Evolutionary conservation across 2,113 vertebrate genomes (phyloP), one percentile per base, ranked within the genome.

Genomic region (Vanacampus margaritifer): DNA sequence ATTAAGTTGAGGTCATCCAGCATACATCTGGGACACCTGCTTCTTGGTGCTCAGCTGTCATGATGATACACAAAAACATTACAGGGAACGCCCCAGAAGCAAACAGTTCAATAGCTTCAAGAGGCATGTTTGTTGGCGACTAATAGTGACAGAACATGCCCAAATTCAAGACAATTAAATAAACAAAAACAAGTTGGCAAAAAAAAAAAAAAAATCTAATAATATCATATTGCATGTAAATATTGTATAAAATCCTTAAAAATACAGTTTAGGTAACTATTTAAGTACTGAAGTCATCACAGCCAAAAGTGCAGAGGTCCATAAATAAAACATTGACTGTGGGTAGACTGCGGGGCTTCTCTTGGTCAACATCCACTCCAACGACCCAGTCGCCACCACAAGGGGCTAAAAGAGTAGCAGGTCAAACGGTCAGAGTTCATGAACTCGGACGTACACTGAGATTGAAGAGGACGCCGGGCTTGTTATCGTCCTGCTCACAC

Each of bases 261-360:
- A 93, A 93, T 90, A 92, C 90, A 92, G 88, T 91, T 92, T 88
- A 90, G 84, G 87, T 89, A 91, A 91, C 90, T 91, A 92, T 85
- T 75, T 88, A 92, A 93, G 91, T 92, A 92, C 90, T 92, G 89
- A 89, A 92, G 84, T 92, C 89, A 86, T 90, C 92, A 92, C 90
- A 91, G 91, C 90, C 92, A 91, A 92, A 92, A 92, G 92, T 93
- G 92, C 92, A 92, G 91, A 92, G 91, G 90, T 92, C 89, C 89
- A 92, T 90, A 91, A 92, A 92, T 89, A 89, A 89, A 90, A 91
- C 74, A 71, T 86, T 83, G 87, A 91, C 86, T 88, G 87, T 81
- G 82, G 76, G 86, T 85, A 83, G 86, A 91, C 86, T 86, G 87
- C 80, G 80, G 76, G 86, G 79, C 75, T 79, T 80, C 78, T 75